A percentile compares a stretch with the other conserved stretches of the same genome.
These are phyloP conservation scores for Nicator chloris DNA, from an alignment of 2,113 vertebrate genomes.

Conservation along the genomic window DNA sequence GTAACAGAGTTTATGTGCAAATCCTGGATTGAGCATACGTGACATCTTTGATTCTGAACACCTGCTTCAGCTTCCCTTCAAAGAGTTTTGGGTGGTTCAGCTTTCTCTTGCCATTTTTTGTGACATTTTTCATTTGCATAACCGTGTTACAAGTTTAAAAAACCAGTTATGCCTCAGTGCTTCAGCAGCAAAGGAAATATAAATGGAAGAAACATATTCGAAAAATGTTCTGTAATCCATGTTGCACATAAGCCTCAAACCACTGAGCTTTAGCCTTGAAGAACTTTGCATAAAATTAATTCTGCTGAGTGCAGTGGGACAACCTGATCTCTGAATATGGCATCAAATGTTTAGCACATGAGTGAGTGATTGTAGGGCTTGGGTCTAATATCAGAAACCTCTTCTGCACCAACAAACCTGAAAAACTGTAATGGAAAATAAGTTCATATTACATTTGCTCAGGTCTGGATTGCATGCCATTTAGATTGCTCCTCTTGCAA, in stretches of 20 bases:
- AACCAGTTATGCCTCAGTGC: neutral
- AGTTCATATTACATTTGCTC: neutral
- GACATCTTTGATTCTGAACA: neutral
- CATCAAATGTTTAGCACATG: neutral
- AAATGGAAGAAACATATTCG: neutral
- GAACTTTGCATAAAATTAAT: neutral
- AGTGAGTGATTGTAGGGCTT: neutral
- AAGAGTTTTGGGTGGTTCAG: neutral
- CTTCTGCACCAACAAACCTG: neutral
- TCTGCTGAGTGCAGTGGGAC: neutral
- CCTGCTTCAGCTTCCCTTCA: neutral
- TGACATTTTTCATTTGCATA: neutral
- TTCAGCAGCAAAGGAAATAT: neutral
- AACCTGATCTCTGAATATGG: neutral
- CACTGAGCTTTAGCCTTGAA: neutral
- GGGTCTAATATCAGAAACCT: neutral
- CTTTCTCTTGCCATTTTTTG: neutral
- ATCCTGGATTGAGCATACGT: neutral
- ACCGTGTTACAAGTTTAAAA: neutral
- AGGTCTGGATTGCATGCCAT: slow-evolving; percentile 16
- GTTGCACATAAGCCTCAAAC: neutral
- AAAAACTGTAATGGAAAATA: neutral
- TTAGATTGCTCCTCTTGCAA: neutral
- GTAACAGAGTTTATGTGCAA: neutral
- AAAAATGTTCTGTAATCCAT: neutral